phyloP scores from a whole-genome alignment of 2,113 vertebrate genomes.

The Eudyptes chrysolophus region DNA sequence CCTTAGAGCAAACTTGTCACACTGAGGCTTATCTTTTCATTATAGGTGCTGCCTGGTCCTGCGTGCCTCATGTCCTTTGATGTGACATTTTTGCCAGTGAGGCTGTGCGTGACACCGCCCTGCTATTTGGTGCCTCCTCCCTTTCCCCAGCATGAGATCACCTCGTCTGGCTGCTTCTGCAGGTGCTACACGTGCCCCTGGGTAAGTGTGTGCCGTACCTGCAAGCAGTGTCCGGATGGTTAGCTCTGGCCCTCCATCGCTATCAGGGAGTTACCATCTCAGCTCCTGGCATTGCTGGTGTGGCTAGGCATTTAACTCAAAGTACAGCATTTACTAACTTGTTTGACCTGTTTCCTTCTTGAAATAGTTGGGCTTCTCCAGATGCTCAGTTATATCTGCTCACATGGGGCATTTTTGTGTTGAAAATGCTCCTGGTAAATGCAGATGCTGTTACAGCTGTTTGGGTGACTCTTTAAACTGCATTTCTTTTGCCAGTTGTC shows the following conservation, averaged over 20 bases:
- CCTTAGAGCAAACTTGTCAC: not conserved
- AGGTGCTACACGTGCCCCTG: not conserved
- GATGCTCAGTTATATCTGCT: not conserved
- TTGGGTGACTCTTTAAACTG: not conserved
- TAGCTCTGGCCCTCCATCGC: no score
- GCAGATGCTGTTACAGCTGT: not conserved
- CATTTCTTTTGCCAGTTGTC: not conserved
- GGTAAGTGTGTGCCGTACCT: accelerated
- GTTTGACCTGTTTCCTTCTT: not conserved
- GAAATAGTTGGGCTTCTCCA: not conserved
- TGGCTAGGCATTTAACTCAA: not conserved
- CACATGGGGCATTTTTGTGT: accelerated
- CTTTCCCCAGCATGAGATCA: not conserved
- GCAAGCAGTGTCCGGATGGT: accelerated
- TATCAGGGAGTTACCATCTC: not conserved
- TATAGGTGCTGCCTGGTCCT: not conserved
- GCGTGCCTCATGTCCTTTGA: not conserved
- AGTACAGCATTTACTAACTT: not conserved
- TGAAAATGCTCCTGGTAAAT: no score
- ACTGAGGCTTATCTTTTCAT: not conserved
- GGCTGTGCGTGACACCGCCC: not conserved
- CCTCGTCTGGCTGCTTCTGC: not conserved
- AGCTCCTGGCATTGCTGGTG: not conserved
- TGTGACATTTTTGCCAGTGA: not conserved
- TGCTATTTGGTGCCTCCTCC: not conserved